Percentiles rank a stretch among this genome's conserved stretches.
Conservation (phyloP, 2,113 vertebrate genomes). For the Antechinus stuartii region DNA sequence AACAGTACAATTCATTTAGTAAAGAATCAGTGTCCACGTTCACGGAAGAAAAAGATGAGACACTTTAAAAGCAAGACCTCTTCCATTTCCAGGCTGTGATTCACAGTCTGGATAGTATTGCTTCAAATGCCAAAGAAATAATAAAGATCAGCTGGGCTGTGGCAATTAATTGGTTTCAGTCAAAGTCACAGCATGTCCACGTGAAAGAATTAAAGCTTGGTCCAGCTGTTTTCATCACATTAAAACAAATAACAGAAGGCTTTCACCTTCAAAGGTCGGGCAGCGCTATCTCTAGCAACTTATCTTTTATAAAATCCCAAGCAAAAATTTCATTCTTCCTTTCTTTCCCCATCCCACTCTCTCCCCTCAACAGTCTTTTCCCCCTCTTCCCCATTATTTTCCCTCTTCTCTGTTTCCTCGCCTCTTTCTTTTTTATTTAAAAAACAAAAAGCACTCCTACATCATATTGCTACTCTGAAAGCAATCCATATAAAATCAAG, state of each 20-base stretch:
- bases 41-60: slow-evolving; percentile 16
- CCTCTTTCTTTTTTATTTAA: neutral
- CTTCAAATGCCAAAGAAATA: neutral
- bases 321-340: neutral
- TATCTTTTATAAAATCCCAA: neutral
- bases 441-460: neutral
- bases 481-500: neutral
- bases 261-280: neutral
- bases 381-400: neutral
- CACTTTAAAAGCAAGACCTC: neutral
- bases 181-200: slow-evolving; percentile 35
- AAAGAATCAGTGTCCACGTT: neutral
- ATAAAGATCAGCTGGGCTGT: neutral
- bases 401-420: neutral
- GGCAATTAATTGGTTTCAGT: slow-evolving; percentile 30
- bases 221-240: neutral
- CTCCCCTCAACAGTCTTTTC: too few relatives aligned
- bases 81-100: slow-evolving; percentile 24
- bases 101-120: neutral
- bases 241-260: slow-evolving; percentile 7
- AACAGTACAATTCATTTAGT: neutral
- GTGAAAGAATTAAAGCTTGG: neutral
- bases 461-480: neutral
- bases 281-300: neutral
- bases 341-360: neutral